Conservation (phyloP, 2,113 vertebrate species). For the Elephantulus edwardii region DNA sequence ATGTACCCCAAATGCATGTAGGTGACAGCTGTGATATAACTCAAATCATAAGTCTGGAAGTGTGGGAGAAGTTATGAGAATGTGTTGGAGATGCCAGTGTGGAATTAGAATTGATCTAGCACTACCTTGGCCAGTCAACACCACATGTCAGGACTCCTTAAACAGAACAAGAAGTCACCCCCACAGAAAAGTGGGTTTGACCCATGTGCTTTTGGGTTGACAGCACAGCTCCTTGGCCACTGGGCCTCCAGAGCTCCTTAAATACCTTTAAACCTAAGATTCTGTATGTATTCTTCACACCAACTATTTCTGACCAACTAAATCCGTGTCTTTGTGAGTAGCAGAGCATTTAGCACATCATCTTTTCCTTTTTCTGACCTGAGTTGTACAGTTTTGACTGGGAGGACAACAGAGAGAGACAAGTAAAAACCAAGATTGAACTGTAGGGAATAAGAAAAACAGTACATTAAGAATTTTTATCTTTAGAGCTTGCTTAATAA, state of each 20-base stretch:
- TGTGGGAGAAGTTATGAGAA: not conserved
- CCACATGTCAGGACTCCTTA: not conserved
- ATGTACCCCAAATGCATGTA: too few species aligned
- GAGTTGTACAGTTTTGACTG: too few species aligned
- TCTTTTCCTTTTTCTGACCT: not conserved
- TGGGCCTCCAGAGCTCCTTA: too few species aligned
- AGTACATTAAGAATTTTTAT: not conserved
- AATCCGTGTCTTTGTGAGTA: not conserved
- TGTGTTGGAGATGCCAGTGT: not conserved
- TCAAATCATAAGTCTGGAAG: too few species aligned
- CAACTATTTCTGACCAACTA: not conserved
- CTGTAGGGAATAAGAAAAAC: conserved; percentile 15
- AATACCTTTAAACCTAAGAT: not conserved
- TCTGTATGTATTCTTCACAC: not conserved
- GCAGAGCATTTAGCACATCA: not conserved
- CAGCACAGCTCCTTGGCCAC: too few species aligned
- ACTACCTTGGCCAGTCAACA: not conserved
- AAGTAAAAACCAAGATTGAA: not conserved
- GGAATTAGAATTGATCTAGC: not conserved
- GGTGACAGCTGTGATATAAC: too few species aligned
- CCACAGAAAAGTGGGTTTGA: too few species aligned
- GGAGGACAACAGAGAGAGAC: not conserved
- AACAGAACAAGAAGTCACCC: not conserved
- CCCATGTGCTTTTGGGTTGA: too few species aligned
- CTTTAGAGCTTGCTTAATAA: not conserved